Base-by-base conservation (phyloP, 2,888 invertebrate genomes). In the Drosophila eohydei region DNA sequence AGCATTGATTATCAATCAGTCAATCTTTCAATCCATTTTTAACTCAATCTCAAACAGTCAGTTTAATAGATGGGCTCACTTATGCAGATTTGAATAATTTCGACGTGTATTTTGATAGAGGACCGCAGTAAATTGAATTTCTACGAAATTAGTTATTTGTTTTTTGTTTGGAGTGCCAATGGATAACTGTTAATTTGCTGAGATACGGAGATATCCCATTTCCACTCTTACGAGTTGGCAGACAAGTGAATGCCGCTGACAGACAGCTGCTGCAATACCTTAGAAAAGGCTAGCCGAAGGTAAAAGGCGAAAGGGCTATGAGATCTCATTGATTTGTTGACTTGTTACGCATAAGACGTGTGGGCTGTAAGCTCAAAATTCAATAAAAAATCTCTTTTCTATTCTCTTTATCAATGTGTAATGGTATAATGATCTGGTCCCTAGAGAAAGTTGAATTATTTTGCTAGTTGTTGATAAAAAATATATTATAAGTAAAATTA, bases 331-430 rank as follows among this genome's bases (percentile, higher is more conserved):
- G 28, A 16, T 21, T 14, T 52, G 34, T 64, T 52, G 5, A 26
- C 21, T 43, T 9, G 55, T 74, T 74, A 57, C 55, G 55, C 28
- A 71, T 71, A 52, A 71, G 59, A 21, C 26, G 40, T n/a, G 60
- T 41, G 0, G 38, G 62, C 38, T 36, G 26, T 21, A 48, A 8
- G 5, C 7, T 9, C n/a, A 11, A 34, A 55, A n/a, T 6, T 28
- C 14, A 46, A 28, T 43, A 9, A 46, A 28, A 46, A 28, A 7
- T 4, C 8, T n/a, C n/a, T n/a, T n/a, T n/a, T n/a, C n/a, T n/a
- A n/a, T n/a, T n/a, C 11, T 12, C 0, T 28, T 14, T 8, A 14
- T 46, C 14, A 11, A 44, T 5, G 26, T 7, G 38, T n/a, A n/a
- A n/a, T n/a, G n/a, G n/a, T n/a, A n/a, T n/a, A n/a, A n/a, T n/a